Percentiles rank a stretch among this genome's conserved stretches.
Conservation (phyloP, 2,797 vertebrate species). For the Tangara arthus region DNA sequence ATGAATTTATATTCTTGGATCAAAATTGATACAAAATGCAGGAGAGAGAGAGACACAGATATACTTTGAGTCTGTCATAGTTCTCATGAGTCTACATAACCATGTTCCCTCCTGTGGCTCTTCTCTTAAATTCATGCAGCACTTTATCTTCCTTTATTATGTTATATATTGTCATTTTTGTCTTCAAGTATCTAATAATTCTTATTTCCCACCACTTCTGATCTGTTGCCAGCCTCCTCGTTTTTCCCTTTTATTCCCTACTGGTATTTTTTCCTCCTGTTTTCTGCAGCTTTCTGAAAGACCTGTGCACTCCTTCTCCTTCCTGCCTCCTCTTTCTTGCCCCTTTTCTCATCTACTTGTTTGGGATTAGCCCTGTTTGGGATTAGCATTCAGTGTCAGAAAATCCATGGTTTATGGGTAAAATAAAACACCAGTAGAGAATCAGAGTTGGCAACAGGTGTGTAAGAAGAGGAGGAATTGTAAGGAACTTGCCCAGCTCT, state of each 20-base stretch:
- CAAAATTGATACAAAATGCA: background rate
- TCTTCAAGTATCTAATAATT: background rate
- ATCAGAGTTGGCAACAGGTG: background rate
- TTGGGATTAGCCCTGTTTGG: background rate
- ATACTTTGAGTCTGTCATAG: background rate
- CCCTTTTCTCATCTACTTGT: background rate
- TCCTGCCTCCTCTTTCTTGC: background rate
- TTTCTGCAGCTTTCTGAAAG: background rate
- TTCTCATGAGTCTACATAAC: background rate
- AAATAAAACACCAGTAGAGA: background rate
- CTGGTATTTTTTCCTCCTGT: background rate
- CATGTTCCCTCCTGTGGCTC: background rate
- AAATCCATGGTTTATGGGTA: background rate
- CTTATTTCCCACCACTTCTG: background rate
- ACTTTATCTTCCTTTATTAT: background rate
- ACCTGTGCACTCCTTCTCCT: background rate
- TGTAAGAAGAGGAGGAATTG: background rate
- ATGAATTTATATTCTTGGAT: background rate
- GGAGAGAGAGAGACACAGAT: accelerated
- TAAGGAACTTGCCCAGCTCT: background rate
- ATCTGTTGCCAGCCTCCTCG: accelerated
- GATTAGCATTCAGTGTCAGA: background rate
- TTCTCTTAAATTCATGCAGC: background rate
- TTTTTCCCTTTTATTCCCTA: background rate
- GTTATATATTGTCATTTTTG: background rate